Conservation (phyloP, 2,113 vertebrate species). For the Passerina amoena region DNA sequence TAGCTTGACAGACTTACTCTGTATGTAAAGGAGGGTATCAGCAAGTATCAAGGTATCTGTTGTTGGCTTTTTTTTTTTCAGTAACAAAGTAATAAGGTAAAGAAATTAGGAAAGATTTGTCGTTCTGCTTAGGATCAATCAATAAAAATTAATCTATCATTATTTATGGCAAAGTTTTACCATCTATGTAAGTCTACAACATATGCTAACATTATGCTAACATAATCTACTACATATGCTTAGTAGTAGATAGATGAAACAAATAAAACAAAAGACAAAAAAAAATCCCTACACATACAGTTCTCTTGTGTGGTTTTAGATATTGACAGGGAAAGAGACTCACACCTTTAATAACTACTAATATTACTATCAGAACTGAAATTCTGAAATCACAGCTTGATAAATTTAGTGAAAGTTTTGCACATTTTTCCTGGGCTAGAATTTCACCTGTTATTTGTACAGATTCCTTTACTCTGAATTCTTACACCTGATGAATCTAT, state of each 20-base stretch:
- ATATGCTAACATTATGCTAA: too few species aligned
- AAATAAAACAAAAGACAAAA: neutral
- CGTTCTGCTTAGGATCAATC: neutral
- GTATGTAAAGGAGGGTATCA: neutral
- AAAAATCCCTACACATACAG: accelerated
- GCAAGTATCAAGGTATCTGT: neutral
- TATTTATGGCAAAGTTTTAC: neutral
- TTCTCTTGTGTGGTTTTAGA: neutral
- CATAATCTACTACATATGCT: neutral
- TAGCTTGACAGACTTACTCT: neutral
- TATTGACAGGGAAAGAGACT: neutral
- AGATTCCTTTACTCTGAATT: neutral
- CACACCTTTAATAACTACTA: neutral
- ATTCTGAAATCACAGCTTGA: neutral
- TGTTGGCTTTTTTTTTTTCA: neutral
- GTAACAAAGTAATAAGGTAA: neutral
- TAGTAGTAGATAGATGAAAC: neutral
- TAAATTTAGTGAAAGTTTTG: neutral
- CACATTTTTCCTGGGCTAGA: neutral
- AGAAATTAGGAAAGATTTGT: neutral
- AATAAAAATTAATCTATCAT: neutral
- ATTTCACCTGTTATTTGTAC: neutral
- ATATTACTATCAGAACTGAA: neutral
- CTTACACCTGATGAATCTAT: neutral
- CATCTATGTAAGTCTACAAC: neutral